Percentiles rank a stretch among this genome's conserved stretches.
These are phyloP conservation scores for Neoaliturus tenellus DNA, from an alignment of 2,888 invertebrate species.

Conservation along the genomic window DNA sequence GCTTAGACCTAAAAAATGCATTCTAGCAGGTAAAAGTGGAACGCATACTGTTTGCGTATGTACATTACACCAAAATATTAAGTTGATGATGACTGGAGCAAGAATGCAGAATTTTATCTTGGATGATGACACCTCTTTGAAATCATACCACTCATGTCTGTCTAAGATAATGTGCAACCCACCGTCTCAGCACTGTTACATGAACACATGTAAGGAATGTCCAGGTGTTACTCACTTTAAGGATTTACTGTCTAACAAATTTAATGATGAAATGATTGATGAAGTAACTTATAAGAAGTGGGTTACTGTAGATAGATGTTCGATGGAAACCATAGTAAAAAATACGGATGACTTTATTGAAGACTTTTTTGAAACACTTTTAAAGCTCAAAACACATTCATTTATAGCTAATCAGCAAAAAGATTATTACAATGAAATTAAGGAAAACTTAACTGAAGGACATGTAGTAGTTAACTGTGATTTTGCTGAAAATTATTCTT, in stretches of 20 bases:
- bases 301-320: slow-evolving; percentile 28
- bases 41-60: slow-evolving; percentile 52
- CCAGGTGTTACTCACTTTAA: slow-evolving; percentile 18
- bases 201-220: slow-evolving; percentile 39
- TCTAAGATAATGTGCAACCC: slow-evolving; percentile 50
- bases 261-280: slow-evolving; percentile 20
- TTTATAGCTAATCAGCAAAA: slow-evolving; percentile 1
- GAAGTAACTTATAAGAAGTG: slow-evolving; percentile 38
- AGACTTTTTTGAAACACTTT: slow-evolving; percentile 9
- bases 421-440: background rate
- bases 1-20: background rate
- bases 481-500: slow-evolving; percentile 43
- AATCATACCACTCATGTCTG: background rate
- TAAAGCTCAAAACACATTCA: background rate
- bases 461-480: slow-evolving; percentile 46
- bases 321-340: slow-evolving; percentile 34
- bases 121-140: background rate
- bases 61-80: slow-evolving; percentile 49
- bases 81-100: slow-evolving; percentile 38
- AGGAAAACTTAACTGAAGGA: slow-evolving; percentile 41
- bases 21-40: slow-evolving; percentile 2
- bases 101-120: background rate
- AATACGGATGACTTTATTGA: slow-evolving; percentile 24
- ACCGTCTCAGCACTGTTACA: slow-evolving; percentile 45
- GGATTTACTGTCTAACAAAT: slow-evolving; percentile 28